Base-by-base conservation (phyloP, 2,888 invertebrate species). In the Drosophila conformis region DNA sequence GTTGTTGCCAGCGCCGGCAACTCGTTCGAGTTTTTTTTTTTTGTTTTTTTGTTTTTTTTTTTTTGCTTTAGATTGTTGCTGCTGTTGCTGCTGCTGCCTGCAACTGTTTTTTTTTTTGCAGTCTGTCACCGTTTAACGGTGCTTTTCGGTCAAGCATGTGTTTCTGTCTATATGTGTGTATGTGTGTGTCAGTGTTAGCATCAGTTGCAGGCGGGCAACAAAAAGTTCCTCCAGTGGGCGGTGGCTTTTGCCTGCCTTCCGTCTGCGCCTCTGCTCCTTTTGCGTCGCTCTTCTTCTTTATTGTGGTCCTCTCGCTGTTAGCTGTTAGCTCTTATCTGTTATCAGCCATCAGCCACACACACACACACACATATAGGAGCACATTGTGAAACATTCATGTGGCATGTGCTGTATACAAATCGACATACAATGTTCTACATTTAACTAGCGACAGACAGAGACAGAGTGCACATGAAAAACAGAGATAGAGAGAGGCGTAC, bases 61-160 rank as follows among this genome's bases (percentile, higher is more conserved):
- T 21, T 65, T 54, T 80, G 57, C 35, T 76, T 35, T 11, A 65
- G 53, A 40, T 58, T 76, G 46, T 31, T 69, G 63, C 38, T 54
- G 62, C 51, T 62, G 65, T 31, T 69, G 63, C 38, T 54, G 62
- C 51, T 62, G 65, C 51, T 56, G 46, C 40, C 65, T 73, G 68
- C 71, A 79, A 69, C 82, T 70, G 75, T 76, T 74, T 78, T 80
- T 83, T 25, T 77, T 78, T 81, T 80, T 83, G 74, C 75, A 74
- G 83, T 76, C 69, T 79, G 74, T 80, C 84, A 82, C 72, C 84
- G 80, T 69, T 84, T 82, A 84, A 87, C 84, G 84, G 87, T 82
- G 84, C 80, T 82, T 83, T 75, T 76, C 58, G 78, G 75, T 78
- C 75, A 74, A 80, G 68, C 75, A 62, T 63, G 49, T 68, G 31